Base-by-base conservation (phyloP, 2,888 invertebrate species). In the Lymantria monacha region DNA sequence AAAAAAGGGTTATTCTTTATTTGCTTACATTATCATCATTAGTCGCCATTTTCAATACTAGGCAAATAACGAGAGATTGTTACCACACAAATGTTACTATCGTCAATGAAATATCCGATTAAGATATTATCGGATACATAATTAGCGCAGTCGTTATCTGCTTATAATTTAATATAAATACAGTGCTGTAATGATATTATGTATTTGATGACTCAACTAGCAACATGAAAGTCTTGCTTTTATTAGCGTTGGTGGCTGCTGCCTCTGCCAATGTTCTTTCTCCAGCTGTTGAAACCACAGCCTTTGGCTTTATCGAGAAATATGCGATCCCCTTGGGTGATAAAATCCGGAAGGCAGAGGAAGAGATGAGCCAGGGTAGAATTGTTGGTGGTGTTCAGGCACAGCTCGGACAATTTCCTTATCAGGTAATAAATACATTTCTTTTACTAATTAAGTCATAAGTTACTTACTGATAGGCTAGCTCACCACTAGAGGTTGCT, bases 171-270 rank as follows among this genome's bases (percentile, higher is more conserved):
- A 1, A 36, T 36, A 36, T 36, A 36, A 36, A 36, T 36, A 36
- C 8, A 36, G 11, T 11, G 9, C 36, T 9, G 36, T 5, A 36
- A 36, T 36, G 36, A 36, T 11, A 22, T 22, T 22, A 22, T 22
- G 22, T 22, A 22, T 22, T 22, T 5, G 22, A 22, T 5, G 22
- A 22, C 2, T 22, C 22, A 22, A 22, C 22, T 22, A 22, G 22
- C 22, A 22, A 22, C 22, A 22, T 22, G 22, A 22, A 22, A 22
- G 22, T 22, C 22, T 22, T 22, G 22, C 3, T 22, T 33, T 8
- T 42, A 12, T 15, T 48, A 10, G 42, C 15, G 9, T 48, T 48
- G 42, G 42, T 48, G 13, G 42, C 42, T 11, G 42, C 42, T 3
- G 42, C 48, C 13, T 36, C 14, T 15, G 42, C 48, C 42, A 42